Evolutionary conservation across 2,888 invertebrate genomes (phyloP).

Genomic region (Eilema depressum): DNA sequence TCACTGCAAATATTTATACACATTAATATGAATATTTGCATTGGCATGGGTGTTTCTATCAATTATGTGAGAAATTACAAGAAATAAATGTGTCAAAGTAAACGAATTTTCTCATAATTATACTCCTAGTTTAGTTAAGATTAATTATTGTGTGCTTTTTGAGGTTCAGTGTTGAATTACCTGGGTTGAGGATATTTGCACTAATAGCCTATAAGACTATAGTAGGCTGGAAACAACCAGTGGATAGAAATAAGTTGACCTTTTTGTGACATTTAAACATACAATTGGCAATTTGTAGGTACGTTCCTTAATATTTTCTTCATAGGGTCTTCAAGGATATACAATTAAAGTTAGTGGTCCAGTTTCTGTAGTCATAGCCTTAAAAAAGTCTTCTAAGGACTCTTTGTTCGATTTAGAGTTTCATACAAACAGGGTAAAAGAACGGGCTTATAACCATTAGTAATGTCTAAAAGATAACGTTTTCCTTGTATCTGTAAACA

Average conservation of each 20-base stretch:
- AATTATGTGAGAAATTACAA: too few relatives aligned
- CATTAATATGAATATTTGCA: too few relatives aligned
- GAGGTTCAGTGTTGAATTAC: too few relatives aligned
- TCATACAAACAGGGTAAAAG: constrained; percentile 53
- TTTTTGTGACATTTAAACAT: too few relatives aligned
- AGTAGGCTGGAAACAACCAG: neutral
- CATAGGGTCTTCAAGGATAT: neutral
- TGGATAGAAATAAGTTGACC: neutral
- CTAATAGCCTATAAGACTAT: neutral
- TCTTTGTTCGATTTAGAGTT: constrained; percentile 43
- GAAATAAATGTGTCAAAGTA: too few relatives aligned
- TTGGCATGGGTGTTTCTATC: too few relatives aligned
- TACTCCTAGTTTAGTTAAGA: too few relatives aligned
- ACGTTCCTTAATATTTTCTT: neutral
- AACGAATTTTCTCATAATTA: too few relatives aligned
- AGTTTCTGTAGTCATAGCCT: constrained; percentile 30
- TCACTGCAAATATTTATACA: too few relatives aligned
- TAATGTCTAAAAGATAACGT: constrained; percentile 27
- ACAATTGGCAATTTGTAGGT: neutral
- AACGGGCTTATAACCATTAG: constrained; percentile 44
- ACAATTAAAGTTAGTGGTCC: constrained; percentile 11
- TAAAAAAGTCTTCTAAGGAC: neutral
- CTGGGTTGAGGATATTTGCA: neutral
- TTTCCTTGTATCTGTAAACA: constrained; percentile 32
- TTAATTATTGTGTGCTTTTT: too few relatives aligned